Percentiles rank a stretch among this genome's conserved stretches.
These are phyloP conservation scores for Dryobates pubescens DNA, from an alignment of 2,797 vertebrate species.

Conservation along the genomic window DNA sequence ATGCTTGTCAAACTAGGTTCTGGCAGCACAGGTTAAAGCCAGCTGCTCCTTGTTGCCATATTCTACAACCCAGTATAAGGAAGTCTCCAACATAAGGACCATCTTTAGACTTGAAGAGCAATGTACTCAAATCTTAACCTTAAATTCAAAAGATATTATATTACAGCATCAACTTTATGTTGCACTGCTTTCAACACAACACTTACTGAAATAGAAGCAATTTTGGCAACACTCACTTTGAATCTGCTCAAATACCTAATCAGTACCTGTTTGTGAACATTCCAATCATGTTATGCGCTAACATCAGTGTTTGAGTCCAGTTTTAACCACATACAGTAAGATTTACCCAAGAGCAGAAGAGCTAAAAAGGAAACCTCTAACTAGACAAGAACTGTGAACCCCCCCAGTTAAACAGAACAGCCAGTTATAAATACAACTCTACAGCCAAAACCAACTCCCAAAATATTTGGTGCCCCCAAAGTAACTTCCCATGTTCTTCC, in stretches of 20 bases:
- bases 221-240: neutral
- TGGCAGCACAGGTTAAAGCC: neutral
- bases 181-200: neutral
- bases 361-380: neutral
- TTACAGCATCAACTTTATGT: neutral
- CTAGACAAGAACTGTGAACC: neutral
- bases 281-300: neutral
- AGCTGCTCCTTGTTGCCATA: neutral
- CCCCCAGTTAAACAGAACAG: neutral
- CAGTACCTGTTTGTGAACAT: neutral
- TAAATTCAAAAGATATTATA: neutral
- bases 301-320: neutral
- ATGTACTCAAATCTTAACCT: neutral
- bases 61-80: neutral
- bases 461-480: neutral
- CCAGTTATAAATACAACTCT: neutral
- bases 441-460: neutral
- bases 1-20: neutral
- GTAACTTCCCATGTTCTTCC: neutral
- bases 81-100: neutral
- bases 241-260: neutral
- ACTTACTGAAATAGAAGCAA: neutral
- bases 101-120: neutral
- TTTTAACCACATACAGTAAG: neutral
- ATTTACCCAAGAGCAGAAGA: neutral